phyloP scores from a whole-genome alignment of 2,797 vertebrate genomes.

The Ciconia nigra region DNA sequence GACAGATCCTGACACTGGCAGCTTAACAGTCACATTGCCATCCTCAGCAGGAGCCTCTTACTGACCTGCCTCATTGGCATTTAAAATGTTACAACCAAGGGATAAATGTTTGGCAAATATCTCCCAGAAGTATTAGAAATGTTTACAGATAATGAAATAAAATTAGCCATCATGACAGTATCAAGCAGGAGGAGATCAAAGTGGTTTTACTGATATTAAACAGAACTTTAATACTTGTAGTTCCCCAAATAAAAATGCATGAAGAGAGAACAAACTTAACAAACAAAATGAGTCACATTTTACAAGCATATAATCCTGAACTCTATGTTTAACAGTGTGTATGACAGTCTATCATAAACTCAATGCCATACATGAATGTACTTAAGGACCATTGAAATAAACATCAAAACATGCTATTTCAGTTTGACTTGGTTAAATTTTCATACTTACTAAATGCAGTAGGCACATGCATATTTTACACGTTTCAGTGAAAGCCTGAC shows the following conservation, averaged over 20 bases:
- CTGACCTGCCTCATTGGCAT: background rate
- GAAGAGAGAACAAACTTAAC: background rate
- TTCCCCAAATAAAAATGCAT: background rate
- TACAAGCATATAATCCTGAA: background rate
- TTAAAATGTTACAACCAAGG: background rate
- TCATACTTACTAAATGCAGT: background rate
- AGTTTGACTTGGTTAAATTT: background rate
- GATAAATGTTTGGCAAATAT: background rate
- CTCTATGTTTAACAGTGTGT: background rate
- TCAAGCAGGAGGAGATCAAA: background rate
- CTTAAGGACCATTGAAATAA: background rate
- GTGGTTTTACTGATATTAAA: background rate
- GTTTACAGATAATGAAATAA: background rate
- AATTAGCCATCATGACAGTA: background rate
- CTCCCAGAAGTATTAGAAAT: background rate
- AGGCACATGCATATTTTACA: conserved; percentile 15
- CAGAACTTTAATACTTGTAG: background rate
- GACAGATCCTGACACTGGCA: background rate
- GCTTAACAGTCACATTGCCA: too few species aligned
- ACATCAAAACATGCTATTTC: background rate
- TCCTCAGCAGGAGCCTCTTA: background rate
- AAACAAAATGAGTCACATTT: background rate
- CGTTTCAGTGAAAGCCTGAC: conserved; percentile 10
- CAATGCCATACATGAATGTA: background rate
- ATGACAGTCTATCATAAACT: background rate